Percentiles rank a stretch among this genome's conserved stretches.
phyloP scores from a whole-genome alignment of 2,888 invertebrate genomes.

The Hecatera dysodea region DNA sequence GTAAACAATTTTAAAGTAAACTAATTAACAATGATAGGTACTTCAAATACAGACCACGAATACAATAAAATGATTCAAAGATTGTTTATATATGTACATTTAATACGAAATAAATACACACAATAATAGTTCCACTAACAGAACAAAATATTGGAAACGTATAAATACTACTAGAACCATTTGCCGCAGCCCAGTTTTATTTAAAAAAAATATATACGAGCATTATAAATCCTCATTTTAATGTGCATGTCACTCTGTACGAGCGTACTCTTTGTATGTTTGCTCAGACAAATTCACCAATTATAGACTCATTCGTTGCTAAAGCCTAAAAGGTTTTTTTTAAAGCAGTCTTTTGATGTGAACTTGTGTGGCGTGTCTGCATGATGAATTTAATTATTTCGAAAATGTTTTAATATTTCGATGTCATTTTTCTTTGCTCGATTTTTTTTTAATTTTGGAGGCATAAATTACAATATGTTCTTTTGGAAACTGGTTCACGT shows the following conservation, averaged over 20 bases:
- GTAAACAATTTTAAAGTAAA: not conserved
- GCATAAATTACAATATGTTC: not conserved
- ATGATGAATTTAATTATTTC: slow-evolving; percentile 42
- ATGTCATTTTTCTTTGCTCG: slow-evolving; percentile 7
- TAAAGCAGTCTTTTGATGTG: slow-evolving; percentile 41
- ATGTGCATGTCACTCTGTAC: slow-evolving; percentile 33
- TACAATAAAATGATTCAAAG: not conserved
- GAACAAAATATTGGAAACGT: slow-evolving; percentile 13
- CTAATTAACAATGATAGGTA: not conserved
- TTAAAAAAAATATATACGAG: slow-evolving; percentile 29
- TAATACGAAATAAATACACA: not conserved
- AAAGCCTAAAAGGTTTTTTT: slow-evolving; percentile 34
- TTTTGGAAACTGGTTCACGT: not conserved
- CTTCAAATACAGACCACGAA: not conserved
- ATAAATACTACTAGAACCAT: slow-evolving; percentile 19
- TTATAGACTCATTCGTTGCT: slow-evolving; percentile 53
- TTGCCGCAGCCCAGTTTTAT: slow-evolving; percentile 14
- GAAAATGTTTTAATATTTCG: slow-evolving; percentile 9
- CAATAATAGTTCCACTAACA: slow-evolving; percentile 6
- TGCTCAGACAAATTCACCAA: slow-evolving; percentile 55
- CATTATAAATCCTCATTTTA: slow-evolving; percentile 46
- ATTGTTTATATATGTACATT: not conserved
- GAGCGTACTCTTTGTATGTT: slow-evolving; percentile 38
- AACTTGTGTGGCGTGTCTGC: slow-evolving; percentile 24
- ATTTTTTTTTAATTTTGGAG: slow-evolving; percentile 3